phyloP scores from a whole-genome alignment of 2,113 vertebrate species.

The Shinisaurus crocodilurus region DNA sequence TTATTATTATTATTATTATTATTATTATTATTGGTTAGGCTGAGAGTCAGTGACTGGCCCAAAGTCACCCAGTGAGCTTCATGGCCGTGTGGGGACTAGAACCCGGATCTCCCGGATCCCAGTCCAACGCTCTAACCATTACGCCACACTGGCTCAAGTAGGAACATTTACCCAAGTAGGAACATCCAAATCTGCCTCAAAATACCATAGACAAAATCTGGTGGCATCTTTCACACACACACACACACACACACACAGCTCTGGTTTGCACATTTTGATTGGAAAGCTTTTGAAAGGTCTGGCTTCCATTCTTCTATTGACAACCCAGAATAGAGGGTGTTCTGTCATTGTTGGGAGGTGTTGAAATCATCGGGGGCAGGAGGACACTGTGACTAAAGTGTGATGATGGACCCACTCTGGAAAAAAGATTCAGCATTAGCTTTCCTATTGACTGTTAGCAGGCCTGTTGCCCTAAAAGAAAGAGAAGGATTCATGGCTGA shows the following conservation, averaged over 20 bases:
- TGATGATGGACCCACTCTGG: not conserved
- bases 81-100: no score
- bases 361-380: not conserved
- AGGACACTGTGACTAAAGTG: not conserved
- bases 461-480: slow-evolving; percentile 28
- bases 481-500: slow-evolving; percentile 50
- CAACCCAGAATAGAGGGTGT: not conserved
- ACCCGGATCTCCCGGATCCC: no score
- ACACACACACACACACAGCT: no score
- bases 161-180: not conserved
- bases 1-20: no score
- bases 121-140: no score
- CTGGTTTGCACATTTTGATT: not conserved
- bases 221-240: not conserved
- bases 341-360: not conserved
- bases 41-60: no score
- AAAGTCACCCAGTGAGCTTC: no score
- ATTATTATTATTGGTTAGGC: no score
- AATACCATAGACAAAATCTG: not conserved
- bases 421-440: no score
- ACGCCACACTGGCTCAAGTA: no score
- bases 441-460: slow-evolving; percentile 56
- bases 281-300: not conserved
- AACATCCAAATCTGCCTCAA: not conserved
- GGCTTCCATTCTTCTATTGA: not conserved